Base-by-base conservation (phyloP, 2,888 invertebrate species). In the Aphrophora alni region DNA sequence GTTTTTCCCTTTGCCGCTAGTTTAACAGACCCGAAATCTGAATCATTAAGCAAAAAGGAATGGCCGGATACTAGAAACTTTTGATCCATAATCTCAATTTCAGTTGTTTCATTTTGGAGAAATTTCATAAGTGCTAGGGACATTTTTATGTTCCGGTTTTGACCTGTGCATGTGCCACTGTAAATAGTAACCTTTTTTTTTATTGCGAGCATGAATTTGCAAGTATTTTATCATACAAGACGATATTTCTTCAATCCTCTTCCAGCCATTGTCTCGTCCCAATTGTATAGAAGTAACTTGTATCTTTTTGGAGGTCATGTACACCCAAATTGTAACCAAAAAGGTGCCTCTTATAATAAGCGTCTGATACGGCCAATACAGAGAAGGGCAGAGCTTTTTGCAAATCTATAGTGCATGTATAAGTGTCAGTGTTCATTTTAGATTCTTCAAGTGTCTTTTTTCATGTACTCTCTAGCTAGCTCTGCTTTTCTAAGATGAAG, bases 91-190 rank as follows among this genome's bases (percentile, higher is more conserved):
- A 44, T 33, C 24, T 80, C 75, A 24, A 80, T 38, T n/a, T 33
- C 70, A 24, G 76, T 70, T 76, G 84, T 86, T 86, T 80, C 85
- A 14, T 17, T 33, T 70, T 76, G 80, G 17, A 75, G 68, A 17
- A 80, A 69, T 71, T 71, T 76, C 75, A 80, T 38, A 21, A 76
- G 27, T 38, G 38, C 17, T 75, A 76, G 17, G 12, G 80, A 38
- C 28, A 80, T 69, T 17, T 80, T 75, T n/a, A 80, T n/a, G 25
- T 79, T 79, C 7, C 79, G 82, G 83, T 87, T 87, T 85, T 86
- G 85, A 75, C 85, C 85, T 80, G 86, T 83, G 82, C 86, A 86
- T 33, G 83, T 83, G 84, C 86, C 86, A 76, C 85, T 85, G 83
- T 85, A 86, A 27, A 84, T 82, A 82, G 86, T 86, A 74, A 85